These are phyloP conservation scores for Lepus timidus DNA, from an alignment of 2,113 vertebrate genomes.

Conservation along the genomic window DNA sequence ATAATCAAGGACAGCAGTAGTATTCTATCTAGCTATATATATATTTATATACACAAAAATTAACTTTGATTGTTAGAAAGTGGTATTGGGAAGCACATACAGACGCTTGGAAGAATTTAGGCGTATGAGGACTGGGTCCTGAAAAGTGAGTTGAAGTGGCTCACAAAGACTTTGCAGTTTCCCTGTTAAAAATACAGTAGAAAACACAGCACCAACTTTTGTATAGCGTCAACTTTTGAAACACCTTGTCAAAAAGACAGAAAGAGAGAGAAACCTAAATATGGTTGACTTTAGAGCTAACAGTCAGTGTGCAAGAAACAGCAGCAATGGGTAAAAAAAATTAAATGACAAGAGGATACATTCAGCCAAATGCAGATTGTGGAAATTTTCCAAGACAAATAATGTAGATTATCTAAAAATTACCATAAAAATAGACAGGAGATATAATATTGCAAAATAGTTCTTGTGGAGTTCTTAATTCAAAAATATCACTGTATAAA, in stretches of 20 bases:
- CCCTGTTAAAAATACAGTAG: neutral
- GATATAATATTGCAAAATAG: neutral
- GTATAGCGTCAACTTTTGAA: neutral
- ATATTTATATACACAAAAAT: neutral
- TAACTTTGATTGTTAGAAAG: neutral
- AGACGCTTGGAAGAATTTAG: neutral
- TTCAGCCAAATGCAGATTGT: neutral
- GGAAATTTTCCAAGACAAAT: neutral
- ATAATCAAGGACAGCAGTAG: neutral
- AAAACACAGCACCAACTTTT: neutral
- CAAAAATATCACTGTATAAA: neutral
- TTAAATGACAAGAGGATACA: neutral
- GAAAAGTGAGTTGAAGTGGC: neutral
- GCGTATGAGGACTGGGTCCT: neutral
- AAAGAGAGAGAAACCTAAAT: neutral
- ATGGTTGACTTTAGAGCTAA: neutral
- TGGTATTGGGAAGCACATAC: neutral
- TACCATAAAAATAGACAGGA: neutral
- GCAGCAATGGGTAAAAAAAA: neutral
- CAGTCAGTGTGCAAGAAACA: neutral
- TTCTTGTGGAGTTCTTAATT: neutral
- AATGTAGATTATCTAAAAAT: neutral
- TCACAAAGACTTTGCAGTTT: neutral
- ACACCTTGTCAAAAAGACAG: neutral
- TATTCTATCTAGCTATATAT: no score